A percentile compares a stretch with the other conserved stretches of the same genome.
Conservation (phyloP, 2,888 invertebrate species). For the Macaria notata region DNA sequence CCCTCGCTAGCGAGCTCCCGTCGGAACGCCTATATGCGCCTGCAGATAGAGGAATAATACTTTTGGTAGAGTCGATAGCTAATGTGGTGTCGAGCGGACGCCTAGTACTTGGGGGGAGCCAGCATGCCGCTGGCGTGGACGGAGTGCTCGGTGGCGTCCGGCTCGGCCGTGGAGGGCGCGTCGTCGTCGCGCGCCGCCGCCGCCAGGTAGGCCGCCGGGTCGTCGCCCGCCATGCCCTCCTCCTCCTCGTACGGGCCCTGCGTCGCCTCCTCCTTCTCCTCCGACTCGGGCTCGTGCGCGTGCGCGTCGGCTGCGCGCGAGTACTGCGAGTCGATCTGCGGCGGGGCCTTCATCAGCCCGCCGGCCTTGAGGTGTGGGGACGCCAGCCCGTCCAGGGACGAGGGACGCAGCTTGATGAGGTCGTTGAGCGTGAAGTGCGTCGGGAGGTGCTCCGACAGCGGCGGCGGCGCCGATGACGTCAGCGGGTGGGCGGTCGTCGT, state of each 20-base stretch:
- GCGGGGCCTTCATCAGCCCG: conserved; percentile 76
- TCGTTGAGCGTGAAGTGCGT: conserved; percentile 80
- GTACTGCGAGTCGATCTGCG: conserved; percentile 83
- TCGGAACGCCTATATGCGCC: conserved; percentile 52
- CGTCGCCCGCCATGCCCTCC: conserved; percentile 80
- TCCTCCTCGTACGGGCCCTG: conserved; percentile 85
- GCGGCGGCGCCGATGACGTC: conserved; percentile 80
- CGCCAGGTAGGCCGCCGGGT: conserved; percentile 76
- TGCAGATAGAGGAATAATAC: conserved; percentile 70
- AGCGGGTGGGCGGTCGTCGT: conserved; percentile 82
- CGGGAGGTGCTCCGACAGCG: conserved; percentile 79
- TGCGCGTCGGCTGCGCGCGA: conserved; percentile 78
- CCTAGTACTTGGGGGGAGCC: conserved; percentile 77
- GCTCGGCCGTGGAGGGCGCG: conserved; percentile 81
- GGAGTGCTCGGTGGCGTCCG: conserved; percentile 81
- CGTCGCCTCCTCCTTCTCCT: conserved; percentile 76
- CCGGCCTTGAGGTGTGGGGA: conserved; percentile 75
- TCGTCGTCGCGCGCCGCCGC: conserved; percentile 73
- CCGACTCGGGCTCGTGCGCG: conserved; percentile 62
- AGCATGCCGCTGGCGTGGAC: conserved; percentile 81
- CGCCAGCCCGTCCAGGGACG: conserved; percentile 75
- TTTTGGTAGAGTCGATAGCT: conserved; percentile 74
- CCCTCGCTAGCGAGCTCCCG: conserved; percentile 59
- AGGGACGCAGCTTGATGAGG: conserved; percentile 80
- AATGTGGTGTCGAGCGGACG: conserved; percentile 47